phyloP scores from a whole-genome alignment of 2,113 vertebrate genomes.

The Etheostoma cragini region DNA sequence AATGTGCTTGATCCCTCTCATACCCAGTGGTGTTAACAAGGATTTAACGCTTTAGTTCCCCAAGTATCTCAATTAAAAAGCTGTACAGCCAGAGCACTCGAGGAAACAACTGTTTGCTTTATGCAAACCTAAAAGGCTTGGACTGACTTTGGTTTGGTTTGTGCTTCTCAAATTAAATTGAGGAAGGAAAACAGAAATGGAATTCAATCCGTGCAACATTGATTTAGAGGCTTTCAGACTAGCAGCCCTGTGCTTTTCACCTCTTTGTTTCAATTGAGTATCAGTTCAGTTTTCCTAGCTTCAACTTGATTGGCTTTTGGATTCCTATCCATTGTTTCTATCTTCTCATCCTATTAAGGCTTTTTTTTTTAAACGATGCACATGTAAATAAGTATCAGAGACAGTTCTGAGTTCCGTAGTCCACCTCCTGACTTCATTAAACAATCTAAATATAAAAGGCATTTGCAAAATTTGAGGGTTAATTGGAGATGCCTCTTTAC shows the following conservation, averaged over 20 bases:
- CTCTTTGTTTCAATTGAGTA: not conserved
- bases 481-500: slow-evolving; percentile 42
- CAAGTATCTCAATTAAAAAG: slow-evolving; percentile 67
- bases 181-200: slow-evolving; percentile 3
- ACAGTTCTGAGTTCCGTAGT: not conserved
- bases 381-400: not conserved
- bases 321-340: not conserved
- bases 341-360: not conserved
- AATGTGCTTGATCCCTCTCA: slow-evolving; percentile 36
- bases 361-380: not conserved
- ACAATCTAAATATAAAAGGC: not conserved
- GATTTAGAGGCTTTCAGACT: slow-evolving; percentile 10
- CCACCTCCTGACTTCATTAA: not conserved
- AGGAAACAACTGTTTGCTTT: slow-evolving; percentile 33
- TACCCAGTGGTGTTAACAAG: slow-evolving; percentile 25
- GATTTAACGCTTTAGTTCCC: slow-evolving; percentile 63
- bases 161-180: slow-evolving; percentile 13
- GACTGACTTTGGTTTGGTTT: slow-evolving; percentile 21
- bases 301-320: not conserved
- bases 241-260: not conserved
- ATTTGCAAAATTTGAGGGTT: slow-evolving; percentile 2
- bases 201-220: slow-evolving; percentile 24
- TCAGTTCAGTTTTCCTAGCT: slow-evolving; percentile 8
- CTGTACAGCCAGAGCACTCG: not conserved
- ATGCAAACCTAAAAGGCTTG: slow-evolving; percentile 1